Percentiles rank a stretch among this genome's conserved stretches.
These are phyloP conservation scores for Salvator merianae DNA, from an alignment of 2,113 vertebrate genomes.

Conservation along the genomic window DNA sequence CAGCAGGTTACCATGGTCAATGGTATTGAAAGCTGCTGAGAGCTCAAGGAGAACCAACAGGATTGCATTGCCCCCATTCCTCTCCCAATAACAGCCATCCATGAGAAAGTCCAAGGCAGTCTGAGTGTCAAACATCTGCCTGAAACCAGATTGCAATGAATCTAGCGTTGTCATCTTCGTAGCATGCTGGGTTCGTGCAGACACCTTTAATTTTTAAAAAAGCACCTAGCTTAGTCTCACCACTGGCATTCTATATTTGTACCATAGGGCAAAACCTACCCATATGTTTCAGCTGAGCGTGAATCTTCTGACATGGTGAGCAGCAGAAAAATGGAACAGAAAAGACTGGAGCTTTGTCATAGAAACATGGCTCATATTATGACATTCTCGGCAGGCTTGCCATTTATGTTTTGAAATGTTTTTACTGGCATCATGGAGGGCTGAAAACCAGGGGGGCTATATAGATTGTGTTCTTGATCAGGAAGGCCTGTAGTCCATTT, in stretches of 20 bases:
- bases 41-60: no score
- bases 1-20: no score
- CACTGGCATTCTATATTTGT: background rate
- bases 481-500: slow-evolving; percentile 43
- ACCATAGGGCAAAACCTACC: background rate
- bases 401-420: slow-evolving; percentile 4
- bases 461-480: slow-evolving; percentile 10
- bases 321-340: background rate
- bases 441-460: slow-evolving; percentile 1
- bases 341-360: background rate
- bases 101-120: no score
- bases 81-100: no score
- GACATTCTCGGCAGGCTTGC: background rate
- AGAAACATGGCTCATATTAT: background rate
- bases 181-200: background rate
- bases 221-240: background rate
- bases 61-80: no score
- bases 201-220: background rate
- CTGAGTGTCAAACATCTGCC: no score
- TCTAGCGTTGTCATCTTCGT: background rate
- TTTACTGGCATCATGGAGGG: slow-evolving; percentile 29
- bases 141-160: no score
- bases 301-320: background rate
- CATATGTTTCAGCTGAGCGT: background rate
- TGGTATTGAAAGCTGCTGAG: no score